Conservation (phyloP, 2,113 vertebrate species). For the Henicopernis longicauda region DNA sequence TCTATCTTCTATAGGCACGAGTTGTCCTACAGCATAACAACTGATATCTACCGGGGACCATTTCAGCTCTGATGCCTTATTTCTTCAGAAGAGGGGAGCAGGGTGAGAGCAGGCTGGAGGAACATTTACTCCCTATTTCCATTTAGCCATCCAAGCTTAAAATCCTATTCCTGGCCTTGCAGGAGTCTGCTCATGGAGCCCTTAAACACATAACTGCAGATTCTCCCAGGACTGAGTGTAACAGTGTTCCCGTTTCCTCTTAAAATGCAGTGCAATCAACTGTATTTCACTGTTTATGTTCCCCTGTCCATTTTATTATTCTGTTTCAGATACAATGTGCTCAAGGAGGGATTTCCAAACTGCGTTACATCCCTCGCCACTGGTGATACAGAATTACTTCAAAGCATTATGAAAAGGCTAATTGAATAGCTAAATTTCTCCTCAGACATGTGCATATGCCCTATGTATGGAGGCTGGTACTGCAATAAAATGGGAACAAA, state of each 20-base stretch:
- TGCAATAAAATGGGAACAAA: background rate
- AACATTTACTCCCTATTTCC: background rate
- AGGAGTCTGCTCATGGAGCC: background rate
- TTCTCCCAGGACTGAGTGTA: background rate
- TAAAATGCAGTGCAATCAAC: background rate
- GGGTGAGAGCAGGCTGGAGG: background rate
- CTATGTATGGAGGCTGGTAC: background rate
- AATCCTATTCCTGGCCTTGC: background rate
- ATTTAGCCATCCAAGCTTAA: background rate
- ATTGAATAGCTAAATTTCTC: background rate
- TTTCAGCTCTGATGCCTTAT: background rate
- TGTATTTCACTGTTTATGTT: background rate
- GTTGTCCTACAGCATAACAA: background rate
- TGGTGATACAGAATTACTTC: background rate
- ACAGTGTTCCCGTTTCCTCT: background rate
- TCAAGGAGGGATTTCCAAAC: background rate
- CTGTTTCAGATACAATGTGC: background rate
- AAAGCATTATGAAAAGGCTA: background rate
- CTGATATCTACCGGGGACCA: background rate
- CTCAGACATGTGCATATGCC: fast-evolving
- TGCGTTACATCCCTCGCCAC: background rate
- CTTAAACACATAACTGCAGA: background rate
- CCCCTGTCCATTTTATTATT: background rate
- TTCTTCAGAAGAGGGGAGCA: background rate
- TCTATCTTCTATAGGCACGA: background rate